Base-by-base conservation (phyloP, 2,888 invertebrate species). In the Boloria euphrosyne region DNA sequence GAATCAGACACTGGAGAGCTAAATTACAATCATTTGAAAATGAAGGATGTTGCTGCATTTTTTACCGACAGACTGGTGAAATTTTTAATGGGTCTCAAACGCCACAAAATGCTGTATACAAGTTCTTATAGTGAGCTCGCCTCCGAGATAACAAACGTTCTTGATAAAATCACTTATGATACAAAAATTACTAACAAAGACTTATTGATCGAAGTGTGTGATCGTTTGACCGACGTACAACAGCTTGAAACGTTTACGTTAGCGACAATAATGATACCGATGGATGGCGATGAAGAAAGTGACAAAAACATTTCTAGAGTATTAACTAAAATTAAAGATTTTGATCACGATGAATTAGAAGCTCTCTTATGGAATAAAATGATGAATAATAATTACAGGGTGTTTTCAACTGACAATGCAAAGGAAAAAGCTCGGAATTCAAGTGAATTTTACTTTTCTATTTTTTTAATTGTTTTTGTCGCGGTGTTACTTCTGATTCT, bases 1-100 rank as follows among this genome's bases (percentile, higher is more conserved):
- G 14, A 46, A 46, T 46, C 46, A 3, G 10, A 13, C 7, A 43
- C 17, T 13, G 55, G 55, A 3, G 46, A 60, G 22, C 13, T 27
- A 18, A 51, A 10, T 44, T 58, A 38, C 31, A 38, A 7, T 38
- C 31, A 55, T 14, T 49, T 63, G 18, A 53, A 63, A 3, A 27
- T 46, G 22, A 51, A 60, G 46, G 55, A 63, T 0, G n/a, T 63
- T 22, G 55, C 66, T 13, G 14, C 43, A 13, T 17, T 13, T 5
- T 60, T 66, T 27, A 51, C 55, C 7, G 22, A 27, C 10, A 51
- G 17, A 27, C 2, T 60, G 16, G 14, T 47, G 14, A n/a, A 17
- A 18, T 63, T 63, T 46, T 27, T 69, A 27, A 47, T 55, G 17
- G 27, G 47, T 27, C 59, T 69, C 13, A 69, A 61, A 14, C 16